phyloP scores from a whole-genome alignment of 2,113 vertebrate species.

The Herpetotheres cachinnans region DNA sequence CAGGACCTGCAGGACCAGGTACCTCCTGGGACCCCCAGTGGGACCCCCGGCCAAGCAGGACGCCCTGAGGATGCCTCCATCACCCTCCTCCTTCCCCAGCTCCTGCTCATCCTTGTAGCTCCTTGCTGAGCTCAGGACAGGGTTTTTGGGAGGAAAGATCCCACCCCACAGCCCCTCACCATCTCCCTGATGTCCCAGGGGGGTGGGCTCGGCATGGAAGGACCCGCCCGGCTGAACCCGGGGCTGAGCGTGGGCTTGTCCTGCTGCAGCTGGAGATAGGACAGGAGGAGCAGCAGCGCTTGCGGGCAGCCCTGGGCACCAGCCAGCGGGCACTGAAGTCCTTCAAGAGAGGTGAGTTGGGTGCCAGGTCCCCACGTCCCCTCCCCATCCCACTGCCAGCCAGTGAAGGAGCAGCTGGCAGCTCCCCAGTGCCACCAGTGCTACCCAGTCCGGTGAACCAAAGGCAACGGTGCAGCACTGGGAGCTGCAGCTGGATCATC shows the following conservation, averaged over 20 bases:
- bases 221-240: rapidly evolving
- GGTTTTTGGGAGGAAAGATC: neutral
- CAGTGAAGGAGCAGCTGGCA: neutral
- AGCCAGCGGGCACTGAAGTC: constrained; percentile 71
- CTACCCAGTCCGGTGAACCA: neutral
- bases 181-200: rapidly evolving
- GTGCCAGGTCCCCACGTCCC: neutral
- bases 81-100: neutral
- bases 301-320: constrained; percentile 64
- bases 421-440: neutral
- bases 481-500: neutral
- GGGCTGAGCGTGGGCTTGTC: neutral
- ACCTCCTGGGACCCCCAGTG: neutral
- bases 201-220: neutral
- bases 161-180: neutral
- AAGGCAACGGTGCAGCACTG: neutral
- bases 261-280: constrained; percentile 64
- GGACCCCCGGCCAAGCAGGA: neutral
- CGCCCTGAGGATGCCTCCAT: neutral
- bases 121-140: neutral
- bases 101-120: neutral
- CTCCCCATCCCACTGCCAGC: too few relatives aligned
- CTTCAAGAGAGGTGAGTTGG: constrained; percentile 74
- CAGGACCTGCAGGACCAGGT: constrained; percentile 73
- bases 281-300: constrained; percentile 60